phyloP scores from a whole-genome alignment of 1,140 invertebrate genomes.

The Bombyx mori region DNA sequence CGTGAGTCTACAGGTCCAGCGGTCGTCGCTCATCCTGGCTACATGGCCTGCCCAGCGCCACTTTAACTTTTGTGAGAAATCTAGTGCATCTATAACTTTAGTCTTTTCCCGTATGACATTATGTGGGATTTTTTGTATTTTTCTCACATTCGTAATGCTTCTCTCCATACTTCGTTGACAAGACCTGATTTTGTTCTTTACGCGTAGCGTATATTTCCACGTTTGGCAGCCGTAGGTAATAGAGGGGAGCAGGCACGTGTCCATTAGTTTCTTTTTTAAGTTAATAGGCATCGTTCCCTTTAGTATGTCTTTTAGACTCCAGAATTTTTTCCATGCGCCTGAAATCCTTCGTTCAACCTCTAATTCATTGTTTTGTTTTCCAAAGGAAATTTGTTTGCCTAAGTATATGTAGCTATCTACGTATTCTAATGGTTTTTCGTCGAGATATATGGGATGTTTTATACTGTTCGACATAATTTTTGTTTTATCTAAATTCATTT shows the following conservation, averaged over 20 bases:
- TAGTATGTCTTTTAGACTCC: constrained; percentile 3
- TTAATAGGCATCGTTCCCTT: constrained; percentile 7
- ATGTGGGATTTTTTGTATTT: constrained; percentile 3
- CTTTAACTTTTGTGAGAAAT: constrained; percentile 5
- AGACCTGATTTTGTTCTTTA: constrained; percentile 2
- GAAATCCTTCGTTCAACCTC: constrained; percentile 10
- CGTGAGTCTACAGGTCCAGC: too few relatives aligned
- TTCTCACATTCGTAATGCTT: constrained; percentile 3
- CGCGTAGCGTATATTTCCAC: not conserved
- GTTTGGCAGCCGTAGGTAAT: constrained; percentile 6
- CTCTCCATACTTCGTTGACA: constrained; percentile 6
- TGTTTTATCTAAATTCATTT: constrained; percentile 10
- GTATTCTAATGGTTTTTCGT: constrained; percentile 1
- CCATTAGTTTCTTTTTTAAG: constrained; percentile 3
- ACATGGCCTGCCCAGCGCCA: constrained; percentile 1
- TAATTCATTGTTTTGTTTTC: constrained; percentile 3
- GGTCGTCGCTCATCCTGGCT: not conserved
- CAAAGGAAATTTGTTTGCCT: constrained; percentile 1
- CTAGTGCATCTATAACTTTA: constrained; percentile 5
- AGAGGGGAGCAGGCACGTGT: too few relatives aligned
- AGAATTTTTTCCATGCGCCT: constrained; percentile 9
- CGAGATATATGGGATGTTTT: constrained; percentile 4
- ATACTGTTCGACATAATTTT: constrained; percentile 6
- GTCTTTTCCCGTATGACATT: constrained; percentile 7
- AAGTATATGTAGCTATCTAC: constrained; percentile 5